Base-by-base conservation (phyloP, 2,113 vertebrate species). In the Mesoclemmys tuberculata region DNA sequence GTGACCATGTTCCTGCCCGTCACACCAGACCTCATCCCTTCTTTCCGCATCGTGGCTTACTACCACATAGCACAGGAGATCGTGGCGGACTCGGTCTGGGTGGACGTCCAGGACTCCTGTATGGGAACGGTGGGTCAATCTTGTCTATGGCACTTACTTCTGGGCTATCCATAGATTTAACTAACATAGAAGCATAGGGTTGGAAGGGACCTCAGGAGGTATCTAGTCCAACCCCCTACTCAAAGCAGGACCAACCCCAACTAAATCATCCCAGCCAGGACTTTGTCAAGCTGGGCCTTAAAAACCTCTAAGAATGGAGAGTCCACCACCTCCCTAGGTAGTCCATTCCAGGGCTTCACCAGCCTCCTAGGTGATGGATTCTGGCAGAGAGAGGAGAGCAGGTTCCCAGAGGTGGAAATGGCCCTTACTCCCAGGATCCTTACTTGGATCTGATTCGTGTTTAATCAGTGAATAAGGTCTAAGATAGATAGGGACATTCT, bases 21-120 rank as follows among this genome's bases (percentile, higher is more conserved):
- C 93, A 98, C 98, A 0, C 0, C 94, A 0, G 97, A 98, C 26
- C 97, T 99, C 97, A 98, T 99, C 82, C 99, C 99, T 0, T 98
- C 98, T 0, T 99, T 99, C 95, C 98, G 99, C 6, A 49, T 99
- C 1, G 98, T 99, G 96, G 99, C 97, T 0, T 99, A 98, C 86
- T 99, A 98, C 93, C 95, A 88, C 0, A 71, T 99, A 27, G 10
- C 24, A 5, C 1, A 8, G 21, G 99, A 99, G 92, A 97, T 99
- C 71, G 98, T 99, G 95, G 95, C 98, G 0, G 99, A 99, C 93
- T 99, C 99, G 0, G 44, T 99, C 35, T 98, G 98, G 98, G 96
- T 99, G 84, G 98, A 99, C 7, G 97, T 99, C 54, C 95, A 79
- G 19, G 98, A 98, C 64, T 96, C 97, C 1, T 99, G 99, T 29